Conservation (phyloP, 1,140 invertebrate species). For the Spodoptera litura region DNA sequence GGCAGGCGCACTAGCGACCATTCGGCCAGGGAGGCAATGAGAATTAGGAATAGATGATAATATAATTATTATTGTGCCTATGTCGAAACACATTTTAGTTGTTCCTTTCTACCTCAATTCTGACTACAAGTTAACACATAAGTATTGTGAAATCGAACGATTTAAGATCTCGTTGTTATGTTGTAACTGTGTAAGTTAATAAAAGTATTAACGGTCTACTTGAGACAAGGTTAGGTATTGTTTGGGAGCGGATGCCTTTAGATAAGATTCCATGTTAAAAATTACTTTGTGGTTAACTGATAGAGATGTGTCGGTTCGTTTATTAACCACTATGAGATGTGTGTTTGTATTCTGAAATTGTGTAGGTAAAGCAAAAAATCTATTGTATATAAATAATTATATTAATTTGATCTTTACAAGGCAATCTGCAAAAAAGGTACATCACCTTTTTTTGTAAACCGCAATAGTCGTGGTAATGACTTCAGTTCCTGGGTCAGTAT, state of each 20-base stretch:
- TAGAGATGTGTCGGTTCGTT: background rate
- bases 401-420: no score
- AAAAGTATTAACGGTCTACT: conserved; percentile 31
- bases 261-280: background rate
- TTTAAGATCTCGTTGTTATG: conserved; percentile 19
- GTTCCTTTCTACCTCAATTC: background rate
- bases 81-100: background rate
- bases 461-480: no score
- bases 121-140: background rate
- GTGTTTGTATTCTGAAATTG: background rate
- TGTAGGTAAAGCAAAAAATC: no score
- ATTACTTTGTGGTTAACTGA: background rate
- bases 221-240: conserved; percentile 24
- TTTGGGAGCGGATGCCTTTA: conserved; percentile 1
- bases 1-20: no score
- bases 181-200: conserved; percentile 9
- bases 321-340: no score
- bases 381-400: no score
- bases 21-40: no score
- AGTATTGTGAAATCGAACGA: conserved; percentile 13
- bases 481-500: no score
- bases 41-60: no score
- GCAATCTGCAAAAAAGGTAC: no score
- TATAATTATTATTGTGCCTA: no score
- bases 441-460: no score